Evolutionary conservation across 2,888 invertebrate species (phyloP).

Genomic region (Eurytoma californica): DNA sequence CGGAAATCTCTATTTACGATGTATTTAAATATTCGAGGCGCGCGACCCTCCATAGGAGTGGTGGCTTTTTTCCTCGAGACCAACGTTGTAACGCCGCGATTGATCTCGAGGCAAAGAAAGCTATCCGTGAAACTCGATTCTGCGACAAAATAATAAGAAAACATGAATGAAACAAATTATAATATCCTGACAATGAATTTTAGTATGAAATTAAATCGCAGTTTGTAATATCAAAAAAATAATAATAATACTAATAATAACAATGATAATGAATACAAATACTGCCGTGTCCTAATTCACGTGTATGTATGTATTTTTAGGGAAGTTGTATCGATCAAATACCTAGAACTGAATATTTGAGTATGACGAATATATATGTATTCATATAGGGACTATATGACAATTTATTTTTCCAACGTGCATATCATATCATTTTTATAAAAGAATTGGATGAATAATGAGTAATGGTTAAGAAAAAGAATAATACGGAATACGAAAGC

Average conservation of each 20-base stretch:
- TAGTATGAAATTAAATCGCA: conserved; percentile 18
- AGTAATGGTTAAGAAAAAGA: conserved; percentile 11
- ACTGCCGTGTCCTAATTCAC: conserved; percentile 61
- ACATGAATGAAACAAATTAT: conserved; percentile 27
- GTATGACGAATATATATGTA: conserved; percentile 69
- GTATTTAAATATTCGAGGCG: conserved; percentile 37
- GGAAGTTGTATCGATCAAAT: conserved; percentile 70
- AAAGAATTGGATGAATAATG: conserved; percentile 59
- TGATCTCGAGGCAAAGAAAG: neutral
- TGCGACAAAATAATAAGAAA: conserved; percentile 7
- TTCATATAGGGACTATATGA: conserved; percentile 70
- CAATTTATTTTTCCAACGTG: conserved; percentile 75
- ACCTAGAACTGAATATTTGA: conserved; percentile 71
- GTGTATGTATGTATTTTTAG: conserved; percentile 64
- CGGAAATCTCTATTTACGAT: conserved; percentile 47
- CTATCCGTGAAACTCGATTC: conserved; percentile 18
- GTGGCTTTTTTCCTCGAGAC: conserved; percentile 14
- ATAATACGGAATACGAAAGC: conserved; percentile 17
- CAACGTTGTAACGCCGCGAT: neutral
- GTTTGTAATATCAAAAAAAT: conserved; percentile 41
- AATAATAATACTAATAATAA: conserved; percentile 43
- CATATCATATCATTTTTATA: conserved; percentile 76
- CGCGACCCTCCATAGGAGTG: conserved; percentile 12
- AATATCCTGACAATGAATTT: conserved; percentile 38
- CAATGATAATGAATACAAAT: conserved; percentile 55